Conservation (phyloP, 2,113 vertebrate species). For the Pygoscelis adeliae region DNA sequence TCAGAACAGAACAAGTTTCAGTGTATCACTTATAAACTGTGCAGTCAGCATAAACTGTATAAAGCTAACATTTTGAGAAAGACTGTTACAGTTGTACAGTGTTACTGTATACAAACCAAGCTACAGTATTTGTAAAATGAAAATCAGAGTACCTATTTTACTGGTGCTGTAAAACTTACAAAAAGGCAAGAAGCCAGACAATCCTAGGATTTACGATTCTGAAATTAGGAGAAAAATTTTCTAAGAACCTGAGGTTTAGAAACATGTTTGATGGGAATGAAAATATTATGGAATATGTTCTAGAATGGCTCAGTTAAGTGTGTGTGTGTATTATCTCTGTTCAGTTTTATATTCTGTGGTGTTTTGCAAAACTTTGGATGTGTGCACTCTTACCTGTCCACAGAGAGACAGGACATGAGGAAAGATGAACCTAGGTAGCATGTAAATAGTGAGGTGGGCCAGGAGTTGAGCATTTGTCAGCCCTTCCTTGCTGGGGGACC, state of each 20-base stretch:
- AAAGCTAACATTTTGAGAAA: neutral
- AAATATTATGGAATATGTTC: neutral
- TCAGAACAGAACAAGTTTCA: neutral
- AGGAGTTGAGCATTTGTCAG: neutral
- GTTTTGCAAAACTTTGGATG: neutral
- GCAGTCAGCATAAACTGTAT: neutral
- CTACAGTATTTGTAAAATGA: neutral
- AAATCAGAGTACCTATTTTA: neutral
- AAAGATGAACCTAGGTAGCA: neutral
- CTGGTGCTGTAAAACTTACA: neutral
- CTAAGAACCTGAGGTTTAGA: neutral
- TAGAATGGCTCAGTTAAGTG: neutral
- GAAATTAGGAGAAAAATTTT: neutral
- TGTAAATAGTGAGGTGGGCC: neutral
- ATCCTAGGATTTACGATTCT: neutral
- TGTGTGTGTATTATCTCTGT: neutral
- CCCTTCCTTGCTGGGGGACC: neutral
- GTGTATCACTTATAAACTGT: neutral
- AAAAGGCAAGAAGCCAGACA: neutral
- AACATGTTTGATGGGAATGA: neutral
- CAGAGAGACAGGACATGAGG: rapidly evolving
- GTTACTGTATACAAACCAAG: neutral
- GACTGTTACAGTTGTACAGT: neutral
- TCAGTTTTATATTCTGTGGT: neutral
- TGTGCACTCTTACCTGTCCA: neutral